A percentile compares a stretch with the other conserved stretches of the same genome.
Conservation (phyloP, 2,797 vertebrate genomes). For the Momotus momota region DNA sequence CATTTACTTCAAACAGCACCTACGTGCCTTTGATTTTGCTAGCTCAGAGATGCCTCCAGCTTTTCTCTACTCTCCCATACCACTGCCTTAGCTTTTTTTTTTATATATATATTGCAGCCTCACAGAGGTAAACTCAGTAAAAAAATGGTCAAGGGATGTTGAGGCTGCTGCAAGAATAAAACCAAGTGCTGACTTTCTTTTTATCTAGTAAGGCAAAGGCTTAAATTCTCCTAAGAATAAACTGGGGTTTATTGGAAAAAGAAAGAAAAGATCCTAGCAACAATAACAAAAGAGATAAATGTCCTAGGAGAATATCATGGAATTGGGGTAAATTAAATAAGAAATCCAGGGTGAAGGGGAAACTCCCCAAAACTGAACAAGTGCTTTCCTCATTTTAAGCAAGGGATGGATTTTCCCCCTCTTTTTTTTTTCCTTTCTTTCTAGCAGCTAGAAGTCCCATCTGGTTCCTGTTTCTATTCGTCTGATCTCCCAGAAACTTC, state of each 20-base stretch:
- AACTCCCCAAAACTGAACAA: slow-evolving; percentile 60
- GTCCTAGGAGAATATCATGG: slow-evolving; percentile 13
- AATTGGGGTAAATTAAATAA: slow-evolving; percentile 32
- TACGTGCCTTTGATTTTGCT: accelerated
- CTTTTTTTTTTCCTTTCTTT: slow-evolving; percentile 33
- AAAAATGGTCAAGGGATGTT: slow-evolving; percentile 8
- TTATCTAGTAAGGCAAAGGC: slow-evolving; percentile 49
- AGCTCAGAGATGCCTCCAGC: neutral
- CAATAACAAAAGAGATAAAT: slow-evolving; percentile 30
- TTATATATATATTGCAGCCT: neutral
- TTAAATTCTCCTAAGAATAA: slow-evolving; percentile 62
- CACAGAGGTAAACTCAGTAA: neutral
- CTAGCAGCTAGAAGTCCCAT: slow-evolving; percentile 67
- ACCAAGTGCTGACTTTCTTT: slow-evolving; percentile 24
- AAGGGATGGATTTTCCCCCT: neutral
- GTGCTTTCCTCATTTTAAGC: slow-evolving; percentile 59
- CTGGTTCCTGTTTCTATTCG: slow-evolving; percentile 75
- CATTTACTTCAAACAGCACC: neutral
- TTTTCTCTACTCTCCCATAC: neutral
- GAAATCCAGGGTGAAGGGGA: slow-evolving; percentile 7
- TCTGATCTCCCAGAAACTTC: slow-evolving; percentile 77
- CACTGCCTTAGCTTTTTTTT: neutral
- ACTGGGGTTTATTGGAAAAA: slow-evolving; percentile 25
- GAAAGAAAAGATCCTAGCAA: slow-evolving; percentile 38
- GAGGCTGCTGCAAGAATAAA: slow-evolving; percentile 50